Base-by-base conservation (phyloP, 2,113 vertebrate species). In the Centropus bengalensis region DNA sequence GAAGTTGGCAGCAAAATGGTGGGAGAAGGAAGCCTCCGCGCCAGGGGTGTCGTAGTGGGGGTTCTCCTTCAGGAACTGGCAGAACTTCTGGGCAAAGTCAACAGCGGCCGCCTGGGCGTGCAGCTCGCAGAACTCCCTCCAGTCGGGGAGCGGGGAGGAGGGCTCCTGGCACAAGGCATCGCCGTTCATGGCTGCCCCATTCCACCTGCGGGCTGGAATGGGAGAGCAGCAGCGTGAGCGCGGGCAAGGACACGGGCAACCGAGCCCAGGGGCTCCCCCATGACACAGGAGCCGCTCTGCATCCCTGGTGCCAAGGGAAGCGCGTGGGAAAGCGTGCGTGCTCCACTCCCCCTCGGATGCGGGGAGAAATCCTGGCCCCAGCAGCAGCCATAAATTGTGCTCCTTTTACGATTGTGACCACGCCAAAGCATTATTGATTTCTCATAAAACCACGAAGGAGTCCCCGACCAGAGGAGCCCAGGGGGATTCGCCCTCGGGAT, bases 141-240 rank as follows among this genome's bases (percentile, higher is more conserved):
- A 99, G 98, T 99, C 99, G 1, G 99, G 99, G 97, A 98, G 98
- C 6, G 98, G 98, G 97, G 98, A 99, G 92, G 98, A 98, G 94
- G 98, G 97, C 92, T 99, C 98, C 92, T 98, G 98, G 98, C 98
- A 98, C 95, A 98, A 93, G 96, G 96, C 97, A 88, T 98, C 98
- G 96, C 99, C 99, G 98, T 99, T 99, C 99, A 99, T 99, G 98
- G 98, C 98, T 99, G 98, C 96, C 97, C 99, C 99, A 99, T 99
- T 97, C 98, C 98, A 98, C 98, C 98, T 95, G 97, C 91, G 56
- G 70, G 96, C 98, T 97, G 98, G 1, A 18, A 89, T n/a, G 87
- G 77, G 75, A 84, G 70, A 95, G 95, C 74, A 33, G 86, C 15
- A 36, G 64, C 1, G 22, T 85, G 14, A 86, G 80, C 0, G 5